These are phyloP conservation scores for Drosophila neotestacea DNA, from an alignment of 2,888 invertebrate genomes.

Conservation along the genomic window DNA sequence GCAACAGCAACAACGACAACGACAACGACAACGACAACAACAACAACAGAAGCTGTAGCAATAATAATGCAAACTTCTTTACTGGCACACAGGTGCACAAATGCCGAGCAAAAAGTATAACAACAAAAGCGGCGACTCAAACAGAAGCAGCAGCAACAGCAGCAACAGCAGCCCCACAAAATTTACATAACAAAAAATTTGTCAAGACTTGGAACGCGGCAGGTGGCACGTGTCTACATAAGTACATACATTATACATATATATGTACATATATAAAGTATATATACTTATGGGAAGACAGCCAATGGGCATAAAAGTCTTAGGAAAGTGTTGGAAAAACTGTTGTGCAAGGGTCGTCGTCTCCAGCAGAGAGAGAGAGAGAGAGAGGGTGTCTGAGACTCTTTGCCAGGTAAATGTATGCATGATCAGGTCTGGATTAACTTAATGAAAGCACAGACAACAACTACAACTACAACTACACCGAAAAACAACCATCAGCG, in stretches of 20 bases:
- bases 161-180: constrained; percentile 32
- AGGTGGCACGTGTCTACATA: constrained; percentile 54
- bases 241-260: constrained; percentile 27
- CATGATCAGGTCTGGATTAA: constrained; percentile 83
- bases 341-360: constrained; percentile 41
- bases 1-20: constrained; percentile 20
- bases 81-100: constrained; percentile 68
- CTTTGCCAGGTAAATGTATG: constrained; percentile 54
- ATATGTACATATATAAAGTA: constrained; percentile 10
- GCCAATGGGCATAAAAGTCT: constrained; percentile 60
- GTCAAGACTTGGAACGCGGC: constrained; percentile 55
- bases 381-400: constrained; percentile 9
- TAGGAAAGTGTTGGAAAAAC: constrained; percentile 37
- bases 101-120: constrained; percentile 54
- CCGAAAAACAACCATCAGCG: constrained; percentile 5
- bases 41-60: constrained; percentile 18
- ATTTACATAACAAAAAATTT: constrained; percentile 77
- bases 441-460: constrained; percentile 74
- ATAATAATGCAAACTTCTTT: constrained; percentile 58
- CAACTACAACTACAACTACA: constrained; percentile 25
- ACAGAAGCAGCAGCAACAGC: constrained; percentile 41
- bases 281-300: constrained; percentile 25
- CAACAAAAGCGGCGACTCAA: constrained; percentile 44
- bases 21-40: constrained; percentile 11
- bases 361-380: constrained; percentile 2